Conservation (phyloP, 1,140 invertebrate species). For the Sarcophaga bullata region DNA sequence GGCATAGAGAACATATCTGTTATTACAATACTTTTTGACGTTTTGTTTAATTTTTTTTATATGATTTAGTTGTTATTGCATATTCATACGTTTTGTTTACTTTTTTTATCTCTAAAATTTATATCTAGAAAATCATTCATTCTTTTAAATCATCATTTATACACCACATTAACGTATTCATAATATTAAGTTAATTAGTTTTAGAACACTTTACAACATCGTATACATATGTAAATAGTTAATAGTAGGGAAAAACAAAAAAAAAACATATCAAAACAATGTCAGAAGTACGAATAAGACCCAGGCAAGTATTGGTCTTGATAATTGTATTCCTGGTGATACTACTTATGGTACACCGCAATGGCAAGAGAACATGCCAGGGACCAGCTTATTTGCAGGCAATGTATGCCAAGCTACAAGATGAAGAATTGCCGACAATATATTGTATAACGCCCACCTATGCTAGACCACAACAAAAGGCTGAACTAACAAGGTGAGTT, state of each 20-base stretch:
- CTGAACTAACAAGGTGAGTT: slow-evolving; percentile 85
- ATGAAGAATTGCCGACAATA: slow-evolving; percentile 72
- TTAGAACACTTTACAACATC: not conserved
- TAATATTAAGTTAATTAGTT: slow-evolving; percentile 12
- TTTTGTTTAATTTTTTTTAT: no score
- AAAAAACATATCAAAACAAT: slow-evolving; percentile 42
- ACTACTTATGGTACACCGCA: slow-evolving; percentile 57
- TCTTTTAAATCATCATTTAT: not conserved
- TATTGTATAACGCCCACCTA: slow-evolving; percentile 96
- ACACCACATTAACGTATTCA: not conserved
- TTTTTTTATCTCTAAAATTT: slow-evolving; percentile 17
- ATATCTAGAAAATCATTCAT: not conserved
- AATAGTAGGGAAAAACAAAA: not conserved
- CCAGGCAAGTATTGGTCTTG: slow-evolving; percentile 59
- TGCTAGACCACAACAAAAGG: slow-evolving; percentile 89
- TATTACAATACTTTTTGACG: no score
- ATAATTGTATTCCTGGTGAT: slow-evolving; percentile 60
- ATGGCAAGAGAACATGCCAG: slow-evolving; percentile 58
- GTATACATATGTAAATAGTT: not conserved
- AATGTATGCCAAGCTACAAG: slow-evolving; percentile 61
- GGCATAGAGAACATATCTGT: no score
- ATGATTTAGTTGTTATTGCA: not conserved
- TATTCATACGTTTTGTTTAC: not conserved
- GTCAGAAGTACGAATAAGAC: slow-evolving; percentile 62
- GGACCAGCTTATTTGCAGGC: slow-evolving; percentile 56